A percentile compares a stretch with the other conserved stretches of the same genome.
Evolutionary conservation across 2,888 invertebrate genomes (phyloP).

Genomic region (Pammene aurita): DNA sequence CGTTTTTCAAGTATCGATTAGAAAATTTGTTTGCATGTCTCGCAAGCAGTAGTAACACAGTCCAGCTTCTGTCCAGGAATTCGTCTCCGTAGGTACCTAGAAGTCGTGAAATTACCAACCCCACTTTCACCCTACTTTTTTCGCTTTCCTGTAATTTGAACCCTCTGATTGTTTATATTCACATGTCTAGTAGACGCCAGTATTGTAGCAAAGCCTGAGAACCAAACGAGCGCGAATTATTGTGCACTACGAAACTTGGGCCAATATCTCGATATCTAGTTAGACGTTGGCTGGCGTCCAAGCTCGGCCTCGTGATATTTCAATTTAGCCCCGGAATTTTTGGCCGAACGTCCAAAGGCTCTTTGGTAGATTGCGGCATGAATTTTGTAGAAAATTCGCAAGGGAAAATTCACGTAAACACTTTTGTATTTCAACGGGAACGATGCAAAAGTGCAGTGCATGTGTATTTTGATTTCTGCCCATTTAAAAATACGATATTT

Average conservation of each 20-base stretch:
- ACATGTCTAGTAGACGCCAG: not conserved
- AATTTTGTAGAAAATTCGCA: slow-evolving; percentile 3
- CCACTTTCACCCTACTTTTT: too few species aligned
- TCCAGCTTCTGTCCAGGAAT: too few species aligned
- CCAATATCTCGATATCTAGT: slow-evolving; percentile 26
- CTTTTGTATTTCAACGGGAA: not conserved
- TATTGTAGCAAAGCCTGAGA: slow-evolving; percentile 1
- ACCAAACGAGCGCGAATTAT: slow-evolving; percentile 23
- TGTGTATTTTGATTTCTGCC: not conserved
- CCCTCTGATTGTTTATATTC: too few species aligned
- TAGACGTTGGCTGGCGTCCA: slow-evolving; percentile 27
- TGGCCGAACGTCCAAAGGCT: slow-evolving; percentile 23
- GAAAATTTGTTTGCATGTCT: too few species aligned
- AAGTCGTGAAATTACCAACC: too few species aligned
- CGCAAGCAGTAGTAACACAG: too few species aligned
- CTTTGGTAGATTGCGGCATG: slow-evolving; percentile 18
- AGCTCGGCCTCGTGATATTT: slow-evolving; percentile 23
- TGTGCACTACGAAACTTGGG: slow-evolving; percentile 22
- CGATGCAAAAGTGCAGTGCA: not conserved
- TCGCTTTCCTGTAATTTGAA: too few species aligned
- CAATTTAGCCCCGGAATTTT: slow-evolving; percentile 30
- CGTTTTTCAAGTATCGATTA: too few species aligned
- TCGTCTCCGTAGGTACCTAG: too few species aligned
- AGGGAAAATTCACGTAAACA: not conserved
- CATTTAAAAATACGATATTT: too few species aligned